Evolutionary conservation across 2,113 vertebrate genomes (phyloP).

Genomic region (Carassius carassius): DNA sequence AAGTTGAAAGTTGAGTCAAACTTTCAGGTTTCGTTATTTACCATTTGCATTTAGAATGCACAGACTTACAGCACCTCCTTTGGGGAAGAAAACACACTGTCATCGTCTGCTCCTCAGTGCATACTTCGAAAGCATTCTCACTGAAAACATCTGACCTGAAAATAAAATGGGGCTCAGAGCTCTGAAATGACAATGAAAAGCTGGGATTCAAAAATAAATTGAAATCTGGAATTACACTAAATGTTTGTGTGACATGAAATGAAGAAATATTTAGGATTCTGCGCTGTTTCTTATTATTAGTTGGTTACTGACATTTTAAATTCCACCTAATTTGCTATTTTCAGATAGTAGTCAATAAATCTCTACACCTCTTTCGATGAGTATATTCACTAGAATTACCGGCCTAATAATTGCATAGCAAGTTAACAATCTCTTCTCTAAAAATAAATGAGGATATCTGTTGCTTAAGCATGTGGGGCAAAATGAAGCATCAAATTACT

Average conservation of each 20-base stretch:
- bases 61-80: neutral
- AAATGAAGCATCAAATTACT: neutral
- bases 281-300: neutral
- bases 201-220: neutral
- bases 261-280: neutral
- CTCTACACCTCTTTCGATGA: neutral
- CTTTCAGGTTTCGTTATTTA: neutral
- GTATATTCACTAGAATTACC: neutral
- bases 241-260: neutral
- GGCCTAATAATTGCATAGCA: neutral
- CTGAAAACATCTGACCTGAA: neutral
- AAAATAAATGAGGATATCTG: conserved; percentile 5
- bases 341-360: neutral
- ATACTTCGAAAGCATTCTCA: neutral
- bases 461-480: neutral
- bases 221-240: neutral
- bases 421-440: neutral
- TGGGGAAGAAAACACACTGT: neutral
- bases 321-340: neutral
- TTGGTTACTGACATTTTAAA: conserved; percentile 7
- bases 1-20: neutral
- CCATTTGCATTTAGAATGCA: neutral
- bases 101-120: neutral
- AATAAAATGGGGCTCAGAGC: neutral
- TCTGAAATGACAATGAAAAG: neutral